Percentiles rank a stretch among this genome's conserved stretches.
Evolutionary conservation across 2,888 invertebrate genomes (phyloP).

Genomic region (Callimorpha dominula): DNA sequence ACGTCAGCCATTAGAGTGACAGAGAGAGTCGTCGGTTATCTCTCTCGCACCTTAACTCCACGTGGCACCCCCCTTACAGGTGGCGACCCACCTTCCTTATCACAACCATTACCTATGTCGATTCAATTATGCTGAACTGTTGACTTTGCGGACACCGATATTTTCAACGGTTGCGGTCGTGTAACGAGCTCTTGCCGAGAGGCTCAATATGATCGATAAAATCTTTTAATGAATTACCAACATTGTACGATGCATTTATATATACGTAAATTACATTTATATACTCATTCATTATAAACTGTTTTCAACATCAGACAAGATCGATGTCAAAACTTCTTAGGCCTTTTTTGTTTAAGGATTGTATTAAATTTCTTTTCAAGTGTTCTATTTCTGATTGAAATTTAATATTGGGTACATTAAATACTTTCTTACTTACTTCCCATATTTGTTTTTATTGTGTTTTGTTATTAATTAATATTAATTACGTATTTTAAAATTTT

Average conservation of each 20-base stretch:
- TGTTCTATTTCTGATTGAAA: not conserved
- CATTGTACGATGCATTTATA: constrained; percentile 25
- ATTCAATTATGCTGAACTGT: constrained; percentile 79
- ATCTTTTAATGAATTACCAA: constrained; percentile 63
- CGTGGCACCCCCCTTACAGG: constrained; percentile 62
- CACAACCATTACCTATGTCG: constrained; percentile 68
- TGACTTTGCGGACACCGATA: constrained; percentile 70
- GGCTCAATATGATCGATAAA: constrained; percentile 55
- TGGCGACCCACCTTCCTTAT: constrained; percentile 59
- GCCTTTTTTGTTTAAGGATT: not conserved
- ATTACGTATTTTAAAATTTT: no score
- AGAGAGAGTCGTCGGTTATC: constrained; percentile 40
- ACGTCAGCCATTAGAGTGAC: constrained; percentile 60
- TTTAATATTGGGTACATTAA: not conserved
- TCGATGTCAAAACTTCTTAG: not conserved
- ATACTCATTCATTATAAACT: constrained; percentile 14
- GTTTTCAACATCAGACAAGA: constrained; percentile 18
- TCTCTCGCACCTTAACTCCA: constrained; percentile 53
- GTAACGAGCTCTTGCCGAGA: constrained; percentile 46
- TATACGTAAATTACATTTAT: constrained; percentile 28
- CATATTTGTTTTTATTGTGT: not conserved
- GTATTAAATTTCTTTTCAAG: not conserved
- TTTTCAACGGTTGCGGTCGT: constrained; percentile 59
- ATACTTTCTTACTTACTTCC: not conserved
- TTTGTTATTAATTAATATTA: not conserved